Percentiles rank a stretch among this genome's conserved stretches.
phyloP scores from a whole-genome alignment of 2,888 invertebrate species.

The Conomelus anceps region DNA sequence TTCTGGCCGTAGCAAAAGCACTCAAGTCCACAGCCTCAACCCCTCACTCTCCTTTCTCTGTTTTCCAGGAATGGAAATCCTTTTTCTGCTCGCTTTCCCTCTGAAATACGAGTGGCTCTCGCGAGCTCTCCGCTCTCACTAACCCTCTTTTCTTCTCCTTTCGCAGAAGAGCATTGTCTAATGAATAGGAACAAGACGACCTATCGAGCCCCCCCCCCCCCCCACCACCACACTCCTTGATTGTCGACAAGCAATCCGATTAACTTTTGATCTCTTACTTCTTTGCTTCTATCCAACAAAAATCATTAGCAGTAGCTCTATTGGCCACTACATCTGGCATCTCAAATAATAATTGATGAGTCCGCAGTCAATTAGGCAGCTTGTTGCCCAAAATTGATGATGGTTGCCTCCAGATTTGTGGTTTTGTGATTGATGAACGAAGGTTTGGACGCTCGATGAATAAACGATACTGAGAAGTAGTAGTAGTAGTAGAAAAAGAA shows the following conservation, averaged over 20 bases:
- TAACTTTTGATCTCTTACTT: background rate
- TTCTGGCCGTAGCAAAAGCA: background rate
- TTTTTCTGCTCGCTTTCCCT: background rate
- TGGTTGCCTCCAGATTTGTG: background rate
- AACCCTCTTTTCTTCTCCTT: background rate
- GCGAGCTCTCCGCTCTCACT: no score
- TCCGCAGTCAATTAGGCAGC: background rate
- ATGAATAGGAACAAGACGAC: background rate
- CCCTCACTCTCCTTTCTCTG: background rate
- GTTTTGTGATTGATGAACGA: background rate
- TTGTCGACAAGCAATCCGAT: constrained; percentile 1
- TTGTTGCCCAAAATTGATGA: background rate
- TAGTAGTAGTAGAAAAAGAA: background rate
- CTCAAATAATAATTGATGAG: background rate
- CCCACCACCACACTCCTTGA: background rate
- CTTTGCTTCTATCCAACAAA: background rate
- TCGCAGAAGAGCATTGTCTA: background rate
- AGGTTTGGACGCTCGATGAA: background rate
- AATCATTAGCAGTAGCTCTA: background rate
- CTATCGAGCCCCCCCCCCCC: background rate
- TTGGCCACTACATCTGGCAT: background rate
- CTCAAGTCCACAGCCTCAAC: background rate
- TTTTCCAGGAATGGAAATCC: background rate
- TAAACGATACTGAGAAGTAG: background rate
- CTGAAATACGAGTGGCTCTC: background rate